Conservation (phyloP, 2,797 vertebrate species). For the Balearica regulorum region DNA sequence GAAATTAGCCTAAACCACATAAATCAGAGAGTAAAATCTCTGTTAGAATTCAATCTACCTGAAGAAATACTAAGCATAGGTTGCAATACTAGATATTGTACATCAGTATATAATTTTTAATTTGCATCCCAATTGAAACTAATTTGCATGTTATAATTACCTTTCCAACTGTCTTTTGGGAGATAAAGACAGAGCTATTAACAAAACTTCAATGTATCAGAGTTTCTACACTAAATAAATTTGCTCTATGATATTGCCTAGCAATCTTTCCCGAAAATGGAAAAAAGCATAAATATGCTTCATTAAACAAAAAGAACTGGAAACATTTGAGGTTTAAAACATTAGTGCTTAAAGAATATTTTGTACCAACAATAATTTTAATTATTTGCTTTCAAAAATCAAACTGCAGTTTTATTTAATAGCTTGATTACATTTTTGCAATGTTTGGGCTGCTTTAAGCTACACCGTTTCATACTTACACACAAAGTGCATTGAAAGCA, state of each 20-base stretch:
- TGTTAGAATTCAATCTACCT: not conserved
- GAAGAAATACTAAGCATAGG: not conserved
- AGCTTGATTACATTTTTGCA: not conserved
- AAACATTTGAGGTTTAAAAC: conserved; percentile 31
- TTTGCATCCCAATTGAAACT: conserved; percentile 48
- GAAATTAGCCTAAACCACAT: not conserved
- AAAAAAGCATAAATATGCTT: conserved; percentile 31
- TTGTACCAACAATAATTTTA: conserved; percentile 36
- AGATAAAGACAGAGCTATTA: conserved; percentile 68
- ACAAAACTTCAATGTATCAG: conserved; percentile 57
- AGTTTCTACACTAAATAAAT: conserved; percentile 58
- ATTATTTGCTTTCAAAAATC: conserved; percentile 24
- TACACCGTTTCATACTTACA: not conserved
- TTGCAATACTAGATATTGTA: conserved; percentile 1
- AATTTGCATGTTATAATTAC: conserved; percentile 75
- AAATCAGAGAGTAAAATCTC: not conserved
- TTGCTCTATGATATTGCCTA: conserved; percentile 52
- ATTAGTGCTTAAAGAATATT: conserved; percentile 5
- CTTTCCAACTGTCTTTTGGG: conserved; percentile 60
- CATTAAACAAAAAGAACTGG: conserved; percentile 52
- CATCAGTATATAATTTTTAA: conserved; percentile 43
- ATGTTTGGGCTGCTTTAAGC: not conserved
- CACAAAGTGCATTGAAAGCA: not conserved
- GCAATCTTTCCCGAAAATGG: conserved; percentile 20
- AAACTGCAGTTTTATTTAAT: not conserved